Percentiles rank a stretch among this genome's conserved stretches.
Conservation (phyloP, 2,113 vertebrate genomes). For the Ceuthmochares aereus region DNA sequence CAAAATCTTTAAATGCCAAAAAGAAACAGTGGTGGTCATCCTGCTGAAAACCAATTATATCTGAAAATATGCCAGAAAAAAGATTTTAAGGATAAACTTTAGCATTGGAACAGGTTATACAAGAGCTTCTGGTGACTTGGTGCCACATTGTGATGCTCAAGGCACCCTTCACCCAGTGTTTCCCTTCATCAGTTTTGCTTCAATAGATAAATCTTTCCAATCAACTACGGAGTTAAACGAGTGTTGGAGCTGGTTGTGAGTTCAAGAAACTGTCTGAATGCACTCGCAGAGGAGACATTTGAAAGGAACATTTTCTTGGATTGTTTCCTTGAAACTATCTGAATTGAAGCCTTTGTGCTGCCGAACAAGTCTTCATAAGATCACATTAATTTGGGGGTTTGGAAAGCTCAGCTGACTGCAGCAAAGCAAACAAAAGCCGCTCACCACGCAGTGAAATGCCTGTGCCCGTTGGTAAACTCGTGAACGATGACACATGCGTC, state of each 20-base stretch:
- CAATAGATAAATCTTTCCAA: not conserved
- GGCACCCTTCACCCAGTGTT: not conserved
- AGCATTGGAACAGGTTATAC: not conserved
- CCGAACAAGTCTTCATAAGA: not conserved
- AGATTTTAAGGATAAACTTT: not conserved
- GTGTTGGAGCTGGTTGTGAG: not conserved
- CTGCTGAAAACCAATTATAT: fast-evolving
- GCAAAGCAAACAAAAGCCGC: not conserved
- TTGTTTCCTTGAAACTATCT: not conserved
- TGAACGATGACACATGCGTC: not conserved
- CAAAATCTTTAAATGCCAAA: not conserved
- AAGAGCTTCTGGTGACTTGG: not conserved
- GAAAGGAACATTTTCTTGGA: constrained; percentile 1
- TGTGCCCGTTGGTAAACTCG: fast-evolving
- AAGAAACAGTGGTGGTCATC: not conserved
- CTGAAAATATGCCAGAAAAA: not conserved
- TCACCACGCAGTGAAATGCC: not conserved
- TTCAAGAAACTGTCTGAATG: not conserved
- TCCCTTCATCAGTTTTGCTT: not conserved
- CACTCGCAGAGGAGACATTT: not conserved
- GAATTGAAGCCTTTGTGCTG: not conserved
- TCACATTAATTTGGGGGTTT: not conserved
- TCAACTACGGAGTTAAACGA: not conserved
- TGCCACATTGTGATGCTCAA: not conserved
- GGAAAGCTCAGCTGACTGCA: not conserved